phyloP scores from a whole-genome alignment of 35 echinoderm and acorn worm genomes.

The Anneissia japonica region DNA sequence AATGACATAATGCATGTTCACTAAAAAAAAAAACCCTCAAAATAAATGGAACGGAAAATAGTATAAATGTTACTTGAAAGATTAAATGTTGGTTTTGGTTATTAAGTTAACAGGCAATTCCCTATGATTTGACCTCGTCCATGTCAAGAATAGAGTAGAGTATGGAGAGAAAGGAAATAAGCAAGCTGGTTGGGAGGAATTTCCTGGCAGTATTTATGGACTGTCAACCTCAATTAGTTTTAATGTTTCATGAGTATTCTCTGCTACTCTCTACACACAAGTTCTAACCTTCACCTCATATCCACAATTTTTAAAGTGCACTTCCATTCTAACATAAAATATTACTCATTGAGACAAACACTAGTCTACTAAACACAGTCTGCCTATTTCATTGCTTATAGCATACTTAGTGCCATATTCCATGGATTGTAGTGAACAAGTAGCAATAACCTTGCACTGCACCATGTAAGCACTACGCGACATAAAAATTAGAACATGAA shows the following conservation, averaged over 20 bases:
- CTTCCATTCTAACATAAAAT: not conserved
- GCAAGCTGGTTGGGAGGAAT: not conserved
- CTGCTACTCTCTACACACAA: not conserved
- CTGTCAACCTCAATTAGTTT: not conserved
- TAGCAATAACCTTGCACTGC: too few relatives aligned
- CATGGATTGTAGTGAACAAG: too few relatives aligned
- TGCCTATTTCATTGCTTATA: too few relatives aligned
- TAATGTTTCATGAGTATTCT: not conserved
- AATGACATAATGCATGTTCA: too few relatives aligned
- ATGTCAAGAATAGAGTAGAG: not conserved
- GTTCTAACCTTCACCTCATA: not conserved
- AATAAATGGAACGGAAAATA: not conserved
- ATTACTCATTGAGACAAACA: not conserved
- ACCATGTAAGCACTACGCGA: too few relatives aligned
- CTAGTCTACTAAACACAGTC: too few relatives aligned
- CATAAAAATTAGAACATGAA: too few relatives aligned
- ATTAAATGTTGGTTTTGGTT: not conserved
- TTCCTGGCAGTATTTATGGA: not conserved
- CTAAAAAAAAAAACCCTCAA: too few relatives aligned
- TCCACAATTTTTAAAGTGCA: not conserved
- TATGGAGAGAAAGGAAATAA: not conserved
- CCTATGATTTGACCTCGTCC: not conserved
- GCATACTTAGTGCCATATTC: too few relatives aligned
- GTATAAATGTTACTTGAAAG: not conserved
- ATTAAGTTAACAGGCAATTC: not conserved